phyloP scores from a whole-genome alignment of 2,888 invertebrate genomes.

The Lasioglossum villosulum region DNA sequence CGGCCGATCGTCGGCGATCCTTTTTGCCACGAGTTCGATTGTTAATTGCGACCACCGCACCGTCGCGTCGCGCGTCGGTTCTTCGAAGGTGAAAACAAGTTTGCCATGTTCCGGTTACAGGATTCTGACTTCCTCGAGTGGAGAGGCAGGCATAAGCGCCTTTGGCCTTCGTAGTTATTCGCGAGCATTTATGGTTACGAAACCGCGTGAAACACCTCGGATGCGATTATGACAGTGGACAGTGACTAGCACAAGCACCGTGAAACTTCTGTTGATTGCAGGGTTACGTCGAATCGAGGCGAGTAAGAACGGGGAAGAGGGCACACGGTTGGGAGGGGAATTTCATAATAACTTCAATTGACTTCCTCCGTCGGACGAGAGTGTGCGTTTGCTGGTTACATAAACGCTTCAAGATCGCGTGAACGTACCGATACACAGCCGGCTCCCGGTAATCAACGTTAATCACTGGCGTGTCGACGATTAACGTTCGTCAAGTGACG shows the following conservation, averaged over 20 bases:
- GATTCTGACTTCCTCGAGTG: background rate
- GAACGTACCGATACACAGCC: background rate
- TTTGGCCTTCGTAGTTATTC: background rate
- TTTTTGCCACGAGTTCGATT: background rate
- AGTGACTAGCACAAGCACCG: slow-evolving; percentile 35
- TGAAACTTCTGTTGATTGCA: slow-evolving; percentile 2
- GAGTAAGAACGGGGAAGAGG: background rate
- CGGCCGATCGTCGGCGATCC: background rate
- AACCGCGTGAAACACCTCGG: background rate
- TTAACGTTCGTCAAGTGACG: background rate
- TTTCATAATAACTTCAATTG: slow-evolving; percentile 45
- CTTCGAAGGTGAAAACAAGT: slow-evolving; percentile 1
- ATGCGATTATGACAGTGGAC: background rate
- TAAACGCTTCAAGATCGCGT: slow-evolving; percentile 30
- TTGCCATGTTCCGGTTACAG: slow-evolving; percentile 9
- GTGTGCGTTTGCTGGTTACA: slow-evolving; percentile 2
- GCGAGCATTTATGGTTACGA: slow-evolving; percentile 23
- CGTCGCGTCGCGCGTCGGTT: background rate
- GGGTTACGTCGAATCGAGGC: background rate
- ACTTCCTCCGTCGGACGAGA: slow-evolving; percentile 5
- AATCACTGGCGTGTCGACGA: slow-evolving; percentile 30
- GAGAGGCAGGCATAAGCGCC: background rate
- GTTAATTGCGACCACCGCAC: background rate
- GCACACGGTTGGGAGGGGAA: background rate
- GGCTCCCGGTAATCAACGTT: background rate